Evolutionary conservation across 2,113 vertebrate genomes (phyloP), one percentile per base, ranked within the genome.

Genomic region (Perccottus glenii): DNA sequence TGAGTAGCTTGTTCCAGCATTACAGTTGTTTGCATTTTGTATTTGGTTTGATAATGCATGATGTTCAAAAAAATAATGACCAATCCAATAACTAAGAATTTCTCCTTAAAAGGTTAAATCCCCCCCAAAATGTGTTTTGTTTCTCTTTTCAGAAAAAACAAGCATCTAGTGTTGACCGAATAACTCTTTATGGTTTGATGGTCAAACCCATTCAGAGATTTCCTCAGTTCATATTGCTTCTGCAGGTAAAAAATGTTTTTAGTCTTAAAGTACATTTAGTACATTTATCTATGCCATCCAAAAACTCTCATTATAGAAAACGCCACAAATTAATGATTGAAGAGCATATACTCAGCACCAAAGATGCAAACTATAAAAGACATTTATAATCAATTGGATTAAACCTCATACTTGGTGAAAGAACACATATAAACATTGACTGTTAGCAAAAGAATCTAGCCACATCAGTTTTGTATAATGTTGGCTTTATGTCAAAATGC

Each of bases 161-260:
- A 87, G 94, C 95, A 0, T 92, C 94, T 10, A 99, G 96, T 0
- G 46, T 92, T 0, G 97, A 99, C 87, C 94, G 97, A 0, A 96
- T 98, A 83, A 98, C 96, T 0, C 94, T 98, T 27, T 98, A 98
- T 0, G 96, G 96, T 58, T 86, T 98, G 65, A 98, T 99, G 96
- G 96, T 99, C 83, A 98, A 98, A 48, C 97, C 97, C 59, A 96
- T 99, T 81, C 97, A 99, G 65, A 90, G 96, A 44, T 99, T 99
- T 75, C 97, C 97, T 0, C 97, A 99, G 91, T 98, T 99, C 87
- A 99, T 99, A 53, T 91, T 99, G 4, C 94, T 99, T 11, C 90
- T 99, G 40, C 97, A 98, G 96, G 97, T 99, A 86, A 9, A 38
- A 43, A 36, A 15, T 47, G 33, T 10, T 59, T n/a, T n/a, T n/a